Evolutionary conservation across 1,140 invertebrate species (phyloP), one percentile per base, ranked within the genome.

Genomic region (Drosophila ananassae): DNA sequence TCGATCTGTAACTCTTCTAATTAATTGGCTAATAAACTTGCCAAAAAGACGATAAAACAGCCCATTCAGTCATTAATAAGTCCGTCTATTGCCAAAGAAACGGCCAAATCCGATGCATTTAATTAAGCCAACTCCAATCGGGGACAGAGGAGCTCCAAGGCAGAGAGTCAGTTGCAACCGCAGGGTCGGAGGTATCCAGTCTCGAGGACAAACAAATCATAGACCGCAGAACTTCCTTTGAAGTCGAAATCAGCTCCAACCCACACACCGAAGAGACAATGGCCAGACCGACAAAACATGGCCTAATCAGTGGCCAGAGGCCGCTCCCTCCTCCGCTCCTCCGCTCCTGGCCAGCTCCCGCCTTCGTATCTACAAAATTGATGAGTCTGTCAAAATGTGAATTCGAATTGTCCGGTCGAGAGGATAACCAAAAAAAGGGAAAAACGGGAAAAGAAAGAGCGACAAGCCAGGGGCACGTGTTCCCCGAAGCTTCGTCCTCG

Each of bases 341-440:
- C 9, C 34, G 2, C 13, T 5, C 25, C 25, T 28, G 25, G 25
- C 25, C 25, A 6, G 25, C 25, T 28, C 25, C 25, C 7, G 25
- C 25, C 25, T 50, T 59, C 57, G 72, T 90, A 90, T 90, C 89
- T 90, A 90, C 84, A 90, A 90, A 90, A 90, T 90, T 90, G 89
- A 90, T 90, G 89, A 90, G 89, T 87, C 89, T 90, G 89, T 90
- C 89, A 90, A 90, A 90, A 91, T 89, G 89, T 82, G 89, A 91
- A 89, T 90, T 80, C 83, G 79, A 58, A 77, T 77, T 55, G 73
- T 76, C 51, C 71, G 28, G 34, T 17, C 47, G 25, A 47, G 24
- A 63, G 63, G 30, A 37, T 13, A 51, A 50, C 50, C n/a, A 76
- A 55, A 48, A 41, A 46, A 73, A 46, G 50, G 41, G 72, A 51